phyloP scores from a whole-genome alignment of 2,888 invertebrate genomes.

The Hylaea fasciaria region DNA sequence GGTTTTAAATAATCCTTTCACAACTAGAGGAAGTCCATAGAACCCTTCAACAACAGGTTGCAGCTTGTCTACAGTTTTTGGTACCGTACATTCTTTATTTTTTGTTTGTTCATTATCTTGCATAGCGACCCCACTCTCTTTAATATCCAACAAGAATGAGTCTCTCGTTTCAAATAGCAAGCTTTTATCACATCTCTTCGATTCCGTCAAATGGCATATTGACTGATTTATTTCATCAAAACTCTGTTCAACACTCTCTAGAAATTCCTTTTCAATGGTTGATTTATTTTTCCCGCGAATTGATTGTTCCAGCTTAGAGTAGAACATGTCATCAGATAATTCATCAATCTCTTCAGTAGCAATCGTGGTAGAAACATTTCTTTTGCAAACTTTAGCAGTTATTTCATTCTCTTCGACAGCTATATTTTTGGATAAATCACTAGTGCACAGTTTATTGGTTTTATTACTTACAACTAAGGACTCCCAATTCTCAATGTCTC shows the following conservation, averaged over 20 bases:
- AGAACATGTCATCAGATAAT: constrained; percentile 69
- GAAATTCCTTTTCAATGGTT: constrained; percentile 44
- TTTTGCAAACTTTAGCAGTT: constrained; percentile 36
- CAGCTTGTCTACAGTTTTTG: constrained; percentile 28
- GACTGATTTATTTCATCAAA: constrained; percentile 83
- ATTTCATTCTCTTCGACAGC: constrained; percentile 49
- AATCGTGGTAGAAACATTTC: constrained; percentile 29
- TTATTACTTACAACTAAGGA: constrained; percentile 56
- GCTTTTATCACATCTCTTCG: constrained; percentile 53
- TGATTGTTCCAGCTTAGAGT: constrained; percentile 62
- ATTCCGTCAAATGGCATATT: constrained; percentile 71
- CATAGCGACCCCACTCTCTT: constrained; percentile 58
- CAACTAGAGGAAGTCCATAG: constrained; percentile 91
- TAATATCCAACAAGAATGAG: constrained; percentile 73
- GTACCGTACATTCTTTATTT: constrained; percentile 18
- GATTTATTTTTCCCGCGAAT: constrained; percentile 41
- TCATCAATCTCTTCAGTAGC: constrained; percentile 55
- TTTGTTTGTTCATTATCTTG: constrained; percentile 42
- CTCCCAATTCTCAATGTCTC: constrained; percentile 57
- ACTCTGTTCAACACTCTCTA: constrained; percentile 63
- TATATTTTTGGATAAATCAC: constrained; percentile 29
- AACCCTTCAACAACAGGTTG: constrained; percentile 71
- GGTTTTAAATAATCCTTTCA: constrained; percentile 88
- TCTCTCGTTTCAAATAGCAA: constrained; percentile 72
- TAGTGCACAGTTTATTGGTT: constrained; percentile 37